Conservation (phyloP, 1,140 invertebrate genomes). For the Brachionus rubens region DNA sequence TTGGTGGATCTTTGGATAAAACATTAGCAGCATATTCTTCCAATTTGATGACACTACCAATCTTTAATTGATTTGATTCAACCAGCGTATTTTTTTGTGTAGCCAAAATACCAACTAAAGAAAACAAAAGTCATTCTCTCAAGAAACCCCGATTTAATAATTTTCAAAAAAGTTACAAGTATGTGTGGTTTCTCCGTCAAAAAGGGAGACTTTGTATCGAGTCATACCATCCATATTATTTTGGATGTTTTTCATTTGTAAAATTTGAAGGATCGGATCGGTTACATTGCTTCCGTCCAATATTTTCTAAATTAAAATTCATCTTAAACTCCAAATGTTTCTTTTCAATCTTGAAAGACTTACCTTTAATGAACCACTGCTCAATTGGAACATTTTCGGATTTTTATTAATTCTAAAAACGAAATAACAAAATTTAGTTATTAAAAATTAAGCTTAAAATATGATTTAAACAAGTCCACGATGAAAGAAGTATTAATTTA, state of each 20-base stretch:
- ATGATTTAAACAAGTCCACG: conserved; percentile 14
- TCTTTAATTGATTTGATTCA: conserved; percentile 14
- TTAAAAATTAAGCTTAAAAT: conserved; percentile 22
- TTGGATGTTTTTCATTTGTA: conserved; percentile 43
- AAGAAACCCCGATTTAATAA: too few relatives aligned
- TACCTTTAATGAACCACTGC: conserved; percentile 22
- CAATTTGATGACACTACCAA: conserved; percentile 38
- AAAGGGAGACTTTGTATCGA: conserved; percentile 23
- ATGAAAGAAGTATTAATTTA: conserved; percentile 18
- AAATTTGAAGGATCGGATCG: conserved; percentile 43
- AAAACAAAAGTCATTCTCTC: too few relatives aligned
- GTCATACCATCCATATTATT: conserved; percentile 46
- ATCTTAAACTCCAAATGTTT: too few relatives aligned
- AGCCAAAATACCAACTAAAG: conserved; percentile 38
- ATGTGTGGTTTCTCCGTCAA: conserved; percentile 30
- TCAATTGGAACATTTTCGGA: conserved; percentile 36
- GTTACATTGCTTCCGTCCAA: conserved; percentile 39
- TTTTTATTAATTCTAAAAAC: background rate
- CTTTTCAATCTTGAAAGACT: background rate
- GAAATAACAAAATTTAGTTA: too few relatives aligned
- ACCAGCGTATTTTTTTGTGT: conserved; percentile 39
- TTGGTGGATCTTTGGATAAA: conserved; percentile 44
- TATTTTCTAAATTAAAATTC: conserved; percentile 12
- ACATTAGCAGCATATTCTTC: conserved; percentile 44
- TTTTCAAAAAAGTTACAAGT: conserved; percentile 18